Base-by-base conservation (phyloP, 2,888 invertebrate species). In the Unio pictorum region DNA sequence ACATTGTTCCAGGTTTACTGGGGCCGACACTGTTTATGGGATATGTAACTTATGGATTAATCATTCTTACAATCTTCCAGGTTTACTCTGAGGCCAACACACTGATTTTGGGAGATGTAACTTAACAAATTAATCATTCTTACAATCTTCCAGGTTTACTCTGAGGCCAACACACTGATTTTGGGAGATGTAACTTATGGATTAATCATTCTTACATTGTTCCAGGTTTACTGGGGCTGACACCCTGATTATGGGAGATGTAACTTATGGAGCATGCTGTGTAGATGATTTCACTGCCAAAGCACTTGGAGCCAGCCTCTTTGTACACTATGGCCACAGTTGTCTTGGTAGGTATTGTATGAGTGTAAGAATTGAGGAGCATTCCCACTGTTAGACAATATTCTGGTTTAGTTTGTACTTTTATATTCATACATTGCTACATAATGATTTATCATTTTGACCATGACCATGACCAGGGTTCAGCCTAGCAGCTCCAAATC, bases 111-210 rank as follows among this genome's bases (percentile, higher is more conserved):
- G 99, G 97, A 11, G 99, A 99, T 65, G 3, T 26, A 55, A 17
- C n/a, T 57, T 57, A 56, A n/a, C 3, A 18, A 20, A 59, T 23
- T 58, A 20, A 3, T 34, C 8, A 26, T 64, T 18, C 23, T 20
- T 34, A 45, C 0, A 30, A 62, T 58, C 64, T 71, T 68, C 15
- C 71, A 90, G 89, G 68, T 96, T 97, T 87, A 96, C 96, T 23
- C 23, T 3, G 93, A 93, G 56, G 96, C 96, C 3, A 97, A 98
- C 83, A 34, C 34, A 95, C 95, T 99, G 64, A 97, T 99, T 75
- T 96, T 99, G 96, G 99, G 97, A 11, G 99, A 99, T 91, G 98
- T 99, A 23, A 99, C 99, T 0, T 99, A 99, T 88, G 99, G 99
- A 17, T 60, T 59, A 60, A 4, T 34, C 28, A 56, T 55, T 57